phyloP scores from a whole-genome alignment of 2,888 invertebrate genomes.

The Zhengitettix transpicula region DNA sequence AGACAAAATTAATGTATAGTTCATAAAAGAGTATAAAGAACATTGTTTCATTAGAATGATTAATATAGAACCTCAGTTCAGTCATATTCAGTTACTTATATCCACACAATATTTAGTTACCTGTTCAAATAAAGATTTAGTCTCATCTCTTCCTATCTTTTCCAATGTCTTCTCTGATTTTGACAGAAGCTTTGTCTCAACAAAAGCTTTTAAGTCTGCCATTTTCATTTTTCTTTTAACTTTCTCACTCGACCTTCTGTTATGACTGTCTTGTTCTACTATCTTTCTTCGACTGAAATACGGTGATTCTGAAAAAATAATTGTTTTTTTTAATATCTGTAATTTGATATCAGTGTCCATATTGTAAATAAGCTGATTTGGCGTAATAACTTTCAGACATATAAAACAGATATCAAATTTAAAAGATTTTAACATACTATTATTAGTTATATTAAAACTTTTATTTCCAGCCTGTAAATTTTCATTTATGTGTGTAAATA shows the following conservation, averaged over 20 bases:
- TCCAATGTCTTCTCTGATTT: conserved; percentile 84
- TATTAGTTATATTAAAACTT: background rate
- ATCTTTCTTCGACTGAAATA: conserved; percentile 24
- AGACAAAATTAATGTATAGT: no score
- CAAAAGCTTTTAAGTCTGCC: conserved; percentile 78
- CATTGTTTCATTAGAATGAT: no score
- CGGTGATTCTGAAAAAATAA: conserved; percentile 27
- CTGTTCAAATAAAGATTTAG: conserved; percentile 37
- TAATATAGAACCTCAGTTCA: no score
- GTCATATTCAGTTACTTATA: no score
- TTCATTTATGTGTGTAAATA: no score
- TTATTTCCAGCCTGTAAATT: no score
- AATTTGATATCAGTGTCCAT: background rate
- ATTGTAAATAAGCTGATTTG: background rate
- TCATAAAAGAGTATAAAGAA: no score
- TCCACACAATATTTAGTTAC: no score
- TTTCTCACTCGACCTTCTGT: conserved; percentile 63
- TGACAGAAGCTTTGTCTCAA: conserved; percentile 77
- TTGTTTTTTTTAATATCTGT: background rate
- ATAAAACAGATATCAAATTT: background rate
- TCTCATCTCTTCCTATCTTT: conserved; percentile 69
- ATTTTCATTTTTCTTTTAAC: conserved; percentile 77
- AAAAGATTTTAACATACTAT: background rate
- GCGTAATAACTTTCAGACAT: background rate
- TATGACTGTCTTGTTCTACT: conserved; percentile 30